Evolutionary conservation across 2,888 invertebrate species (phyloP), one percentile per base, ranked within the genome.

Genomic region (Thereva unica): DNA sequence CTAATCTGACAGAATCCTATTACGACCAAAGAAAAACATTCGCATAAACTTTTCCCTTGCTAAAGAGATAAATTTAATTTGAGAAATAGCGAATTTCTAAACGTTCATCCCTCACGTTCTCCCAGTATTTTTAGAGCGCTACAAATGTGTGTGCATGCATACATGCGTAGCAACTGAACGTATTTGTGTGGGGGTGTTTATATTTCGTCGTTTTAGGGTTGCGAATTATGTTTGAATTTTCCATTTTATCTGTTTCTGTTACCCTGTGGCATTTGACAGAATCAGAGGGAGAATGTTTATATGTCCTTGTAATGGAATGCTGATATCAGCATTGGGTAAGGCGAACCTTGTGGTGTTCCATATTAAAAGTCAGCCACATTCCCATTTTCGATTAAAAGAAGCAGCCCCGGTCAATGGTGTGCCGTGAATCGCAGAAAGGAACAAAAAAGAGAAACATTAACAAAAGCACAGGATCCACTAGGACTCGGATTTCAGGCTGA

Each of bases 351-450:
- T 8, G 7, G 38, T 38, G 5, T 53, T 10, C 8, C 23, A 50
- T 38, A 61, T 61, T 61, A 61, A 61, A 61, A 61, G 61, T 61
- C 61, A 50, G 50, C 49, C 61, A 49, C 50, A 41, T 61, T 50
- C 50, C 61, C 50, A 61, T 61, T 61, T 50, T 61, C 61, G 61
- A 61, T 61, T 61, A 61, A 61, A 61, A 41, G 61, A 61, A n/a
- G 35, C 50, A 10, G 34, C 34, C 6, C 9, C 9, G 8, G 55
- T 7, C 49, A 12, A 49, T 10, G 6, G 47, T 47, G 50, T 50
- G 34, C 9, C 23, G 9, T 50, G 12, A 23, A 9, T n/a, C 7
- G 9, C 50, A n/a, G 35, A 50, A 50, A 47, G n/a, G 7, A 6
- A 34, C 34, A 56, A 45, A 40, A 59, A 45, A 53, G 47, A 59